These are phyloP conservation scores for Anser brachyrhynchus DNA, from an alignment of 2,113 vertebrate species.

Conservation along the genomic window DNA sequence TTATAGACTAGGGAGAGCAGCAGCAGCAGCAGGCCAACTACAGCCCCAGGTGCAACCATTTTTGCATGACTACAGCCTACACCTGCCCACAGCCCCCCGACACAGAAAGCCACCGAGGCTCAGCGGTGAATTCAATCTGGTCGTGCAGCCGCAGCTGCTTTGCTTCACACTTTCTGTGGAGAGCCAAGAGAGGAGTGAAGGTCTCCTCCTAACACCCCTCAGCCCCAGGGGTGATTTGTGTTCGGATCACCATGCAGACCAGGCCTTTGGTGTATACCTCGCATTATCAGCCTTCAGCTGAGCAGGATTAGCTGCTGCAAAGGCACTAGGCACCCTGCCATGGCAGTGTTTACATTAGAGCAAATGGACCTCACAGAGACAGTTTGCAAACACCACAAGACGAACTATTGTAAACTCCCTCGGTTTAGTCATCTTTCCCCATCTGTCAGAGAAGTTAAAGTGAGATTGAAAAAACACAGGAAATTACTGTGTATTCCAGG, in stretches of 20 bases:
- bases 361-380: constrained; percentile 68
- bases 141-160: not conserved
- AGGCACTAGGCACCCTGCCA: constrained; percentile 55
- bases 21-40: not conserved
- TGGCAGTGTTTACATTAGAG: constrained; percentile 68
- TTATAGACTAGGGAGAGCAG: not conserved
- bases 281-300: constrained; percentile 4
- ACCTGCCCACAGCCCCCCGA: not conserved
- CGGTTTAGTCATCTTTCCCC: constrained; percentile 74
- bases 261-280: not conserved
- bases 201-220: not conserved
- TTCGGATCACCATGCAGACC: not conserved
- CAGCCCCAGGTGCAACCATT: not conserved
- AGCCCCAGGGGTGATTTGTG: not conserved
- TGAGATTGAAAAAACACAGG: constrained; percentile 75
- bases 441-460: constrained; percentile 75
- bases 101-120: not conserved
- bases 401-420: constrained; percentile 74
- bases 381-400: constrained; percentile 76
- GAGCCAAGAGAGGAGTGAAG: not conserved
- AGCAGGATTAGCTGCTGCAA: constrained; percentile 57
- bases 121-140: not conserved
- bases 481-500: constrained; percentile 79
- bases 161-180: not conserved
- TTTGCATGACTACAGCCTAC: not conserved